Base-by-base conservation (phyloP, 2,888 invertebrate genomes). In the Parascotia fuliginaria region DNA sequence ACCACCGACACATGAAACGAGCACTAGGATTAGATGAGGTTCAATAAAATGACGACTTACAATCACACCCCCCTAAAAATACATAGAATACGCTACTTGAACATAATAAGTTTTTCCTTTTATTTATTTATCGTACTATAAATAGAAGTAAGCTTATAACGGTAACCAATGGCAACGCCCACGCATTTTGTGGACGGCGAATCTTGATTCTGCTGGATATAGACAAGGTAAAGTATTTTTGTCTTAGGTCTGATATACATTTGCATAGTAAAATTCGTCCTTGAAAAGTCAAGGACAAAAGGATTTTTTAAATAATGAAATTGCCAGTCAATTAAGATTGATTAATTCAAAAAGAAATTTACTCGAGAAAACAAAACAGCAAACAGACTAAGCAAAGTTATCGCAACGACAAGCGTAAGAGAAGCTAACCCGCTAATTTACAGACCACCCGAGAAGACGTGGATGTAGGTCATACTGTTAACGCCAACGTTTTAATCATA, bases 101-200 rank as follows among this genome's bases (percentile, higher is more conserved):
- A 9, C 14, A 29, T 27, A 27, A 45, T 50, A 32, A 47, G 38
- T 42, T 49, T 46, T 42, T 32, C 16, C 9, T 24, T 56, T 15
- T 65, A 64, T 70, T 67, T 62, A 64, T 70, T 67, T 62, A 65
- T 65, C 32, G 19, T 34, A 6, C 68, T 74, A 78, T 73, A 78
- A 81, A 81, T 75, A 75, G 73, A 51, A 52, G 58, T 57, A 61
- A 49, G 55, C 63, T 64, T 58, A 60, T 60, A 64, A 59, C 63
- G 69, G 77, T 79, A 73, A 69, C 75, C 77, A 64, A 67, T 70
- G 56, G 73, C 72, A 70, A 79, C 81, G 66, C 87, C 87, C 73
- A 85, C 85, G 77, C 76, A 66, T 78, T 73, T 56, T 52, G 56
- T 58, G 64, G 64, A 55, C 59, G 60, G 70, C 58, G 62, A 60